Conservation (phyloP, 2,113 vertebrate species). For the Amphiprion ocellaris region DNA sequence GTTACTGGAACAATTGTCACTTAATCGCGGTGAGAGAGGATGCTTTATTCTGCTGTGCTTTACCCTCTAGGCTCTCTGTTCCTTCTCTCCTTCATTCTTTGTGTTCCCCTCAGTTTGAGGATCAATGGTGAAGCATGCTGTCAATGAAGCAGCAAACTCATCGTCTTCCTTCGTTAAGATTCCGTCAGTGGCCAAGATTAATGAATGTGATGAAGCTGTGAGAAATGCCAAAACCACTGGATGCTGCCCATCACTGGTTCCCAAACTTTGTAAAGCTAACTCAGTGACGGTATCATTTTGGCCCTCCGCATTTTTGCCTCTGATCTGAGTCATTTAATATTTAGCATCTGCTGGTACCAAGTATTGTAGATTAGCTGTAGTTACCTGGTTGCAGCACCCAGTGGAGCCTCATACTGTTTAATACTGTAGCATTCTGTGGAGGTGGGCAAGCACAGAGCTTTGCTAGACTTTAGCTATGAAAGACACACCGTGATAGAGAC, state of each 20-base stretch:
- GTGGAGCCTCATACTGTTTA: too few species aligned
- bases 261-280: not conserved
- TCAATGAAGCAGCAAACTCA: not conserved
- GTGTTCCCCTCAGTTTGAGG: not conserved
- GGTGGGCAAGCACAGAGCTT: too few species aligned
- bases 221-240: not conserved
- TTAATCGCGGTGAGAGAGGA: not conserved
- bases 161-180: too few species aligned
- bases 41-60: not conserved
- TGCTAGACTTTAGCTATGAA: too few species aligned
- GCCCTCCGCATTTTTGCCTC: too few species aligned
- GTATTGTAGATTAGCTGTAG: too few species aligned
- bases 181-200: not conserved
- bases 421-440: too few species aligned
- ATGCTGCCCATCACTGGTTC: not conserved
- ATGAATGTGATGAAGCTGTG: not conserved
- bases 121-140: conserved; percentile 11
- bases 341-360: too few species aligned
- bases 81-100: not conserved
- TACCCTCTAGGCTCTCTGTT: not conserved
- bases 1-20: not conserved
- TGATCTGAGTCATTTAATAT: too few species aligned
- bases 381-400: too few species aligned
- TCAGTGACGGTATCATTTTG: too few species aligned
- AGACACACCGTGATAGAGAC: too few species aligned